phyloP scores from a whole-genome alignment of 2,888 invertebrate genomes.

The Tetheella fluctuosa region DNA sequence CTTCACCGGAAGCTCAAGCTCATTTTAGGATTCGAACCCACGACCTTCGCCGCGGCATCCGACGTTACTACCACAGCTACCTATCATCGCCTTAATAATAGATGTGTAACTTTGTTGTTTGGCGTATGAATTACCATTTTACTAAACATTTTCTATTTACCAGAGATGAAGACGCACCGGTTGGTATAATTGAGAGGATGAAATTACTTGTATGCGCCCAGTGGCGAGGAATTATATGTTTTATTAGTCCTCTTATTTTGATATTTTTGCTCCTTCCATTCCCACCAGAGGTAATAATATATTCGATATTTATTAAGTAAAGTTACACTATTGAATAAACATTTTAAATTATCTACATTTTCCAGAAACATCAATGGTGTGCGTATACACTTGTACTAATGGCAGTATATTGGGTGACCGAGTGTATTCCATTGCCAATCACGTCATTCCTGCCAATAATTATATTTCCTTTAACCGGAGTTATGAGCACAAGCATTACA shows the following conservation, averaged over 20 bases:
- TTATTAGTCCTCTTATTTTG: not conserved
- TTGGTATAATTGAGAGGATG: not conserved
- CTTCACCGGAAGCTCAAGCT: too few relatives aligned
- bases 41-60: too few relatives aligned
- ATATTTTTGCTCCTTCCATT: not conserved
- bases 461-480: conserved; percentile 89
- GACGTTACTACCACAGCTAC: too few relatives aligned
- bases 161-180: conserved; percentile 4
- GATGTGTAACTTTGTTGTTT: too few relatives aligned
- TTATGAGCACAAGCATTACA: conserved; percentile 73
- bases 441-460: conserved; percentile 91
- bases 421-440: conserved; percentile 90
- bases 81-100: too few relatives aligned
- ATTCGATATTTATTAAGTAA: not conserved
- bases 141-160: not conserved
- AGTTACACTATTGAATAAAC: too few relatives aligned
- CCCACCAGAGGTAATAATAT: conserved; percentile 6
- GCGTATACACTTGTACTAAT: conserved; percentile 89
- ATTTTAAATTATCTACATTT: not conserved
- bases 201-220: not conserved
- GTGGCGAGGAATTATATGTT: not conserved
- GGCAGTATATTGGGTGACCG: conserved; percentile 93
- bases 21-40: too few relatives aligned
- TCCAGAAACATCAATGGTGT: conserved; percentile 76
- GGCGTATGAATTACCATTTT: too few relatives aligned